A percentile compares a stretch with the other conserved stretches of the same genome.
Evolutionary conservation across 2,888 invertebrate species (phyloP).

Genomic region (Drosophila affinis): DNA sequence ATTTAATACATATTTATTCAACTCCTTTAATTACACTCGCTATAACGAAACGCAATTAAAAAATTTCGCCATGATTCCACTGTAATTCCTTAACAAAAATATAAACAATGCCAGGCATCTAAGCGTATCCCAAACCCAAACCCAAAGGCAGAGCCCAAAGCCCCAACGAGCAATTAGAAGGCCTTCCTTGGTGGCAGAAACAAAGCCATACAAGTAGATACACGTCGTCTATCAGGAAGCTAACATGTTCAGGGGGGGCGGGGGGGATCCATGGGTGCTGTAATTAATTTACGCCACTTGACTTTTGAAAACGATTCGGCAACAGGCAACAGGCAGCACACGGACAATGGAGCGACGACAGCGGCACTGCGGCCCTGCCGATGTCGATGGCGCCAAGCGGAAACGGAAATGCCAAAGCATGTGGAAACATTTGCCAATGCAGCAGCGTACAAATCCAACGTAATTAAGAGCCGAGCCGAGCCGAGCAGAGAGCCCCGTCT

Average conservation of each 20-base stretch:
- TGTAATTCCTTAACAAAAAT: slow-evolving; percentile 30
- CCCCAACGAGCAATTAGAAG: slow-evolving; percentile 64
- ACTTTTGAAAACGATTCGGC: slow-evolving; percentile 62
- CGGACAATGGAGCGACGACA: slow-evolving; percentile 46
- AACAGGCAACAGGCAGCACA: slow-evolving; percentile 18
- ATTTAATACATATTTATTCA: not conserved
- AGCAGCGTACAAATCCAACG: slow-evolving; percentile 54
- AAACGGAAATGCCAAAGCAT: slow-evolving; percentile 75
- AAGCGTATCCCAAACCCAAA: not conserved
- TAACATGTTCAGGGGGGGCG: slow-evolving; percentile 10
- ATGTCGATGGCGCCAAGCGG: slow-evolving; percentile 65
- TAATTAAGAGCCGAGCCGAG: slow-evolving; percentile 67
- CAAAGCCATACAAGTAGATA: slow-evolving; percentile 56
- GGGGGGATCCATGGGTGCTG: slow-evolving; percentile 51
- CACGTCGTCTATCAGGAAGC: slow-evolving; percentile 51
- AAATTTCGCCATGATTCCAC: slow-evolving; percentile 71
- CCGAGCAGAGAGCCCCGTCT: slow-evolving; percentile 10
- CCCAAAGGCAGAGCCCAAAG: slow-evolving; percentile 3
- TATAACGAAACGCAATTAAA: slow-evolving; percentile 63
- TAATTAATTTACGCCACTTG: slow-evolving; percentile 79
- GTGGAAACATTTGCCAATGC: slow-evolving; percentile 78
- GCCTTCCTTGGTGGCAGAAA: slow-evolving; percentile 48
- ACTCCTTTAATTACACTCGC: slow-evolving; percentile 14
- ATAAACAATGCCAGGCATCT: slow-evolving; percentile 20
- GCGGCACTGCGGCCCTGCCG: slow-evolving; percentile 5